Evolutionary conservation across 2,797 vertebrate genomes (phyloP).

Genomic region (Parambassis ranga): DNA sequence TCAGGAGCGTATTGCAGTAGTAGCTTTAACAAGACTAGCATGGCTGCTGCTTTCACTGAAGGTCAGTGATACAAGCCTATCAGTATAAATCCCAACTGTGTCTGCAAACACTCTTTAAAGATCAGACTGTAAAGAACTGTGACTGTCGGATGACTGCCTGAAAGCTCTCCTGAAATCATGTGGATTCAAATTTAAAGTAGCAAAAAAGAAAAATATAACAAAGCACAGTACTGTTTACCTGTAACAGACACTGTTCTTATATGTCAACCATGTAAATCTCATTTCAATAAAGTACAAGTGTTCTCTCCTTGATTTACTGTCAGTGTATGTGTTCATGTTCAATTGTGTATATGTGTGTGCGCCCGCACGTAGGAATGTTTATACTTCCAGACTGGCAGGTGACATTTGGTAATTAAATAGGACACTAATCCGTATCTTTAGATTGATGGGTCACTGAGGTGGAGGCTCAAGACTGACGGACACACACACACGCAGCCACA

Average conservation of each 20-base stretch:
- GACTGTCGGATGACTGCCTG: too few species aligned
- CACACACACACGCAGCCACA: not conserved
- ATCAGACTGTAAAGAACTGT: too few species aligned
- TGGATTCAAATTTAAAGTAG: too few species aligned
- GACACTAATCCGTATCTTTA: slow-evolving; percentile 19
- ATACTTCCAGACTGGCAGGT: not conserved
- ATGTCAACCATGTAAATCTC: too few species aligned
- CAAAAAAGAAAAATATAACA: too few species aligned
- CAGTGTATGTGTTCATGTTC: not conserved
- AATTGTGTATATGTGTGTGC: not conserved
- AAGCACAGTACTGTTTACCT: too few species aligned
- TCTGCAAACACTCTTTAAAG: slow-evolving; percentile 35
- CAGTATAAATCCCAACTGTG: slow-evolving; percentile 44
- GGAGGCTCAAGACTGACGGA: slow-evolving; percentile 2
- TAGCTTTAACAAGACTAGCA: slow-evolving; percentile 56
- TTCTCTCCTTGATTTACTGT: not conserved
- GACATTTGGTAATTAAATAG: slow-evolving; percentile 19
- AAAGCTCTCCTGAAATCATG: too few species aligned
- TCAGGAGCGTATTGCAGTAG: slow-evolving; percentile 6
- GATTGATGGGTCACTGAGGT: slow-evolving; percentile 8
- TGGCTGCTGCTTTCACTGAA: slow-evolving; percentile 22
- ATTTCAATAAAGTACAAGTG: slow-evolving; percentile 31
- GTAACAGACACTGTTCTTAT: too few species aligned
- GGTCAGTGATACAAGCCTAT: slow-evolving; percentile 22
- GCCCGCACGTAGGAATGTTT: not conserved